Evolutionary conservation across 2,888 invertebrate species (phyloP), one percentile per base, ranked within the genome.

Genomic region (Athetis lepigone): DNA sequence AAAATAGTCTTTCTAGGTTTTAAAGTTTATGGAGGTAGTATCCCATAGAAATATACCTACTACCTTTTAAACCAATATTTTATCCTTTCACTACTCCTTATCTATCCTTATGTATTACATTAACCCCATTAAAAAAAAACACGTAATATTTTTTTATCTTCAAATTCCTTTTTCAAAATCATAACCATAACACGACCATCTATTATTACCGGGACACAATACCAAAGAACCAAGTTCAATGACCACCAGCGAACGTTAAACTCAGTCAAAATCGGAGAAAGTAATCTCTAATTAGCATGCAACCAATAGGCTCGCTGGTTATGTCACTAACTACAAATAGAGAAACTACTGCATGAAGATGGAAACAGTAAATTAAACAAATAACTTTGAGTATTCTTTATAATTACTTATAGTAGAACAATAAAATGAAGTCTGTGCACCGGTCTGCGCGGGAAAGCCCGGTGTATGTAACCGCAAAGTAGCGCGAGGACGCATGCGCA

Each of bases 241-340:
- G 79, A 67, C 71, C 71, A 65, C 71, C 70, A 47, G 18, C 39
- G 36, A 73, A 50, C 75, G 70, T 62, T 51, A 69, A 57, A 75
- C 60, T 29, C 62, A 56, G 75, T 77, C 59, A 73, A 75, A 81
- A 83, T 76, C 77, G 77, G 89, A 85, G 90, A 90, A 91, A 90
- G 90, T 87, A 78, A 82, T 81, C 66, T 55, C 63, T 82, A 85
- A 90, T 91, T 89, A 89, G 82, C 87, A 88, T 88, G 83, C 84
- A 76, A 77, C 71, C 80, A 77, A 82, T 85, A 83, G 79, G 69
- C 78, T 76, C 73, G 70, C 70, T 68, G 27, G 68, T 86, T 88
- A 83, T 86, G 81, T 88, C 85, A 91, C 66, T 79, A 79, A 80
- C 79, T 70, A 71, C 57, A 71, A 78, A 70, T 58, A 70, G 46